Base-by-base conservation (phyloP, 2,797 vertebrate species). In the Rhinichthys osculus region DNA sequence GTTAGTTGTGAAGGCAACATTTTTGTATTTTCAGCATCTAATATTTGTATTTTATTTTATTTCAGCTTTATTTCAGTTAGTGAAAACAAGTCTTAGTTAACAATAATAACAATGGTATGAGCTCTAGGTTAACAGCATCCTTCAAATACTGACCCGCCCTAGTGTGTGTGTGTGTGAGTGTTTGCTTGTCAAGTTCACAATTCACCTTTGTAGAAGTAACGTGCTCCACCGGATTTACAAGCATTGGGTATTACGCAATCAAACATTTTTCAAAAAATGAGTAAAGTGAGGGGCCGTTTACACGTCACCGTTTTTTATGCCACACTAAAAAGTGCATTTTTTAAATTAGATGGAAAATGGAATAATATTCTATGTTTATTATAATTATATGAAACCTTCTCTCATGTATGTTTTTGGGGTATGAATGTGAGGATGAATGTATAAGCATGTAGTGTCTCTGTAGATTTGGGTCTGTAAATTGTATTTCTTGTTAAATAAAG, bases 241-340 rank as follows among this genome's bases (percentile, higher is more conserved):
- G 7, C 4, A 33, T 23, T 10, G 23, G 1, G 7, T 4, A 5
- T 40, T 38, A 59, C 4, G 13, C 52, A 40, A 40, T n/a, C 19
- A 76, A 19, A 10, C 0, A 2, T 71, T 70, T n/a, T 13, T 72
- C 16, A 11, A 21, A 57, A 16, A 35, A 14, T 0, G 47, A 21
- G 9, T 11, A 21, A 54, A 13, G 10, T 8, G 54, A 66, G 62
- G 5, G 13, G 13, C 5, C 2, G 2, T 16, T 64, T 30, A 64
- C 59, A 13, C 0, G 0, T 27, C 5, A 30, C 27, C 2, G 13
- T 7, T 13, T 2, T 6, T 5, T 38, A 4, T 50, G n/a, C 1
- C 7, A 19, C 4, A 50, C 7, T 50, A 19, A 50, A 47, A 30
- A 40, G 0, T 0, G 2, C n/a, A 47, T 47, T 35, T 35, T 35